Percentiles rank a stretch among this genome's conserved stretches.
These are phyloP conservation scores for Potamilus streckersoni DNA, from an alignment of 1,140 invertebrate species.

Conservation along the genomic window DNA sequence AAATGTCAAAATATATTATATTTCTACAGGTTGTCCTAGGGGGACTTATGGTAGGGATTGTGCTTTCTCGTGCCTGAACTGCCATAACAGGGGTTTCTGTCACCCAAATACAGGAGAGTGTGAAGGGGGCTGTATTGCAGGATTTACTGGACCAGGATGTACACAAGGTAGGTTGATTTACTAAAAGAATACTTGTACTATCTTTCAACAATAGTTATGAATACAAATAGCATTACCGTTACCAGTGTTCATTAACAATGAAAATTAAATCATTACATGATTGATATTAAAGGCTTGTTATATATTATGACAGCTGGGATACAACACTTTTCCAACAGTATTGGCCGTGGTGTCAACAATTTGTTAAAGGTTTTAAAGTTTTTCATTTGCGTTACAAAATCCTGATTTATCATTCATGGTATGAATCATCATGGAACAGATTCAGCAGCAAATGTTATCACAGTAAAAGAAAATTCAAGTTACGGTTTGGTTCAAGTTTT, in stretches of 20 bases:
- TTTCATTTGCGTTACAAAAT: no score
- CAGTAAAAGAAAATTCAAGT: no score
- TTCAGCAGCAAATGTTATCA: no score
- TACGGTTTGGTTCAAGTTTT: no score
- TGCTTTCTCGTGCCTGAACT: constrained; percentile 14
- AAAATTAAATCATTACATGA: not conserved
- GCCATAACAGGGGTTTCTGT: constrained; percentile 23
- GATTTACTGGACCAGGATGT: constrained; percentile 22
- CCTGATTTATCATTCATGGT: no score
- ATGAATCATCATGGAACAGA: no score
- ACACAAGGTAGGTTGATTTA: constrained; percentile 19
- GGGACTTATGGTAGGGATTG: constrained; percentile 22
- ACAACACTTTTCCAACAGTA: not conserved
- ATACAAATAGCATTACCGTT: not conserved
- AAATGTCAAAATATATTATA: no score
- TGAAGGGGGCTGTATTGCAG: constrained; percentile 19
- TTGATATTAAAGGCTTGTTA: not conserved
- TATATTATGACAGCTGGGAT: not conserved
- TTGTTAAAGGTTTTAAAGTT: no score
- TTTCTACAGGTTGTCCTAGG: constrained; percentile 9
- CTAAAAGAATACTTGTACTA: not conserved
- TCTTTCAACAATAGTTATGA: not conserved
- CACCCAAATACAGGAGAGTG: constrained; percentile 25
- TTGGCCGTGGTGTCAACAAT: no score
- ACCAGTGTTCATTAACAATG: not conserved